Conservation (phyloP, 2,888 invertebrate species). For the Salticus scenicus region DNA sequence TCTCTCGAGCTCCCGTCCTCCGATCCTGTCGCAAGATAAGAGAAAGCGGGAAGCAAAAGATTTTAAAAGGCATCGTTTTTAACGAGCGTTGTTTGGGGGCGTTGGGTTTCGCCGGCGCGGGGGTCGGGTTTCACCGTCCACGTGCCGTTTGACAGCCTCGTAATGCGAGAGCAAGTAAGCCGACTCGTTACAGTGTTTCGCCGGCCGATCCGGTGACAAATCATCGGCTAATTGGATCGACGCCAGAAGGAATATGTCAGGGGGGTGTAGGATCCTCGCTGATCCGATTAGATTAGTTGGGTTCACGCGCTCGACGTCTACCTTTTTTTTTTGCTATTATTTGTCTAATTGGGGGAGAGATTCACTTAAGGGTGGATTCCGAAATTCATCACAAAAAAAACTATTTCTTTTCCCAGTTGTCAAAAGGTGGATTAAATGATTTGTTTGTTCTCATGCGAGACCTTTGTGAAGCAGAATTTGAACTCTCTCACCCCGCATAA, state of each 20-base stretch:
- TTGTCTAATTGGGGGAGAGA: conserved; percentile 12
- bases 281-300: conserved; percentile 12
- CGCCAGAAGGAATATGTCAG: background rate
- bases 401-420: background rate
- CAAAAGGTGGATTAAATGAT: conserved; percentile 11
- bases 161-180: conserved; percentile 55
- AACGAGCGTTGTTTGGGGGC: conserved; percentile 68
- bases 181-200: conserved; percentile 59
- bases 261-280: background rate
- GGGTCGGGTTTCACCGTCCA: conserved; percentile 60
- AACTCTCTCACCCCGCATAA: no score
- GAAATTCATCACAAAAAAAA: background rate
- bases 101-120: conserved; percentile 54
- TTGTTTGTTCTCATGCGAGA: background rate
- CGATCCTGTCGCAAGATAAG: background rate
- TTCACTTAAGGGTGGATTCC: conserved; percentile 1
- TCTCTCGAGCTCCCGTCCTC: background rate
- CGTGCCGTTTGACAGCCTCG: conserved; percentile 56
- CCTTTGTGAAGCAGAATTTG: background rate
- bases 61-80: conserved; percentile 68
- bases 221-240: conserved; percentile 65
- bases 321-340: background rate
- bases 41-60: conserved; percentile 22
- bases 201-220: conserved; percentile 63
- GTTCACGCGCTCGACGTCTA: background rate